These are phyloP conservation scores for Antitype chi DNA, from an alignment of 2,888 invertebrate species.

Conservation along the genomic window DNA sequence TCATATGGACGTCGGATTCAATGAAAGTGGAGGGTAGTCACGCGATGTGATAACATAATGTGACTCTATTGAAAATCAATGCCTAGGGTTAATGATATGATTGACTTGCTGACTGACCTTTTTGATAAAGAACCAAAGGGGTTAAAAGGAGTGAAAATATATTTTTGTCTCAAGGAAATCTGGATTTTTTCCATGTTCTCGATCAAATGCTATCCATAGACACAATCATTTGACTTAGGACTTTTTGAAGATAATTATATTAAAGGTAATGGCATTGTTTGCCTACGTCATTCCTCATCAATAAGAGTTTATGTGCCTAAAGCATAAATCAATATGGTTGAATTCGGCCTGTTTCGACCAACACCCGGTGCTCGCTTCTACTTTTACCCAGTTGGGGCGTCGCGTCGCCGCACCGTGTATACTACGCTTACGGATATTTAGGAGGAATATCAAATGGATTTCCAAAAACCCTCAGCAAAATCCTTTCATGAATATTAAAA, in stretches of 20 bases:
- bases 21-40: slow-evolving; percentile 55
- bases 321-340: neutral
- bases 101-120: slow-evolving; percentile 58
- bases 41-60: slow-evolving; percentile 65
- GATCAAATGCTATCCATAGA: neutral
- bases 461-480: neutral
- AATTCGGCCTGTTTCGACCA: neutral
- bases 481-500: slow-evolving; percentile 33
- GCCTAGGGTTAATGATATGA: slow-evolving; percentile 61
- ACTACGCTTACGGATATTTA: neutral
- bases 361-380: neutral
- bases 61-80: slow-evolving; percentile 65
- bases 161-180: neutral
- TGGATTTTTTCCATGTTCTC: neutral
- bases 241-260: neutral
- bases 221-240: no score
- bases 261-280: neutral
- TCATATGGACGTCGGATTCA: slow-evolving; percentile 56
- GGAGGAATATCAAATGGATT: neutral
- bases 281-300: neutral
- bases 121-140: slow-evolving; percentile 30
- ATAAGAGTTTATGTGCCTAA: neutral
- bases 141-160: slow-evolving; percentile 3
- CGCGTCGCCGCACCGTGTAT: neutral
- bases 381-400: no score